Conservation (phyloP, 2,888 invertebrate species). For the Stomorhina lunata region DNA sequence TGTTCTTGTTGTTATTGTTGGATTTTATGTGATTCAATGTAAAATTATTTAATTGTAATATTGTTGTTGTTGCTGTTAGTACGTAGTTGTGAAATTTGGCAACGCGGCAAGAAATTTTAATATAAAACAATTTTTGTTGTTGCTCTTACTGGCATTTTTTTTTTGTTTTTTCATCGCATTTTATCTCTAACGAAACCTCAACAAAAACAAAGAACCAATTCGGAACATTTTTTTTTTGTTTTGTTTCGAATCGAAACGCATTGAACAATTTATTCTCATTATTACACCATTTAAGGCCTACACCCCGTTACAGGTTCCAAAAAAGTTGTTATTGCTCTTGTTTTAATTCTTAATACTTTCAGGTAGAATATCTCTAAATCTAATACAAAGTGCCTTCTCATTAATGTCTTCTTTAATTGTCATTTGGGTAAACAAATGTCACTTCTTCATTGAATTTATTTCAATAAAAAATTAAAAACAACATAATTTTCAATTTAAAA, state of each 20-base stretch:
- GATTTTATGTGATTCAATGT: constrained; percentile 63
- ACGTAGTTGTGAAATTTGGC: constrained; percentile 58
- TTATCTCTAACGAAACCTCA: constrained; percentile 48
- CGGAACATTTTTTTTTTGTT: too few relatives aligned
- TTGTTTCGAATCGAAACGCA: constrained; percentile 24
- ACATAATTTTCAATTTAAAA: too few relatives aligned
- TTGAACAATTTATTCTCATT: constrained; percentile 2
- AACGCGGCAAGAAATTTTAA: constrained; percentile 58
- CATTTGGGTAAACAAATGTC: too few relatives aligned
- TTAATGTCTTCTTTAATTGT: too few relatives aligned
- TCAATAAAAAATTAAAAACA: too few relatives aligned
- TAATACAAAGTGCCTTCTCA: too few relatives aligned
- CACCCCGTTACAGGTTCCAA: too few relatives aligned
- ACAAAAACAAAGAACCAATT: constrained; percentile 17
- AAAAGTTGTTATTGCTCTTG: too few relatives aligned
- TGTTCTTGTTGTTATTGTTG: constrained; percentile 46
- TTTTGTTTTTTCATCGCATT: too few relatives aligned
- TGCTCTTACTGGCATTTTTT: constrained; percentile 49
- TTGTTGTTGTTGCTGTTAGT: constrained; percentile 33
- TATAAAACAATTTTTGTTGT: constrained; percentile 32
- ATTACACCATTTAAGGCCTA: constrained; percentile 16
- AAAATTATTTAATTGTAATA: constrained; percentile 66
- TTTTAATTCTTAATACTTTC: not conserved
- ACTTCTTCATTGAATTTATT: too few relatives aligned
- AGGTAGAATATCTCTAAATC: constrained; percentile 21